Base-by-base conservation (phyloP, 2,797 vertebrate species). In the Chelon auratus region DNA sequence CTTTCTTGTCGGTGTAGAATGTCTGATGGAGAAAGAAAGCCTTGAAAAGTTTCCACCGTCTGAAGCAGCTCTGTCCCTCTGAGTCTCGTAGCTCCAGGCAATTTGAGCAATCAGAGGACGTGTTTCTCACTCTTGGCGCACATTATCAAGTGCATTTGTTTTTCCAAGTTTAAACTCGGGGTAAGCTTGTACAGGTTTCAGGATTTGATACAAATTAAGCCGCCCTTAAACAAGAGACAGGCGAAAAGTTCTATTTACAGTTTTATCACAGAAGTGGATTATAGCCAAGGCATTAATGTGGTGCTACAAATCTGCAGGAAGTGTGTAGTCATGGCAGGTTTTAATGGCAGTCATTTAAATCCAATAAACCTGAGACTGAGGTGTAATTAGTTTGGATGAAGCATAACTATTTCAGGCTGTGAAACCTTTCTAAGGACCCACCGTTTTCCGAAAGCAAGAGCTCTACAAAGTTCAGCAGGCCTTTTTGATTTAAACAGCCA, bases 291-390 rank as follows among this genome's bases (percentile, higher is more conserved):
- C 45, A 4, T 62, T 67, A 63, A 77, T 42, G 61, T 43, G 24
- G 33, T 52, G 42, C 18, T 42, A 62, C 40, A 68, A 61, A 65
- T 39, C 65, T 63, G 47, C 24, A 36, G 53, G 12, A 75, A 68
- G 61, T 75, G 57, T 75, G 71, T 10, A 15, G 53, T 59, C 50
- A 24, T 47, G 40, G 58, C 56, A 67, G 55, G 20, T 84, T 74
- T 81, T 63, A 79, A 81, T 61, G 73, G 72, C 56, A 62, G 54
- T 80, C 76, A 58, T 85, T 84, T 78, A 75, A 72, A 81, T 59
- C 72, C 59, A 75, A 72, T 78, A 75, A 72, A 74, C 51, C 62
- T n/a, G 10, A 9, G 20, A 30, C 10, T 12, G 47, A 72, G 64
- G 55, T 17, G 52, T 67, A 52, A 82, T 75, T 72, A 68, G 64